Conservation (phyloP, 2,888 invertebrate species). For the Drosophila greeni region DNA sequence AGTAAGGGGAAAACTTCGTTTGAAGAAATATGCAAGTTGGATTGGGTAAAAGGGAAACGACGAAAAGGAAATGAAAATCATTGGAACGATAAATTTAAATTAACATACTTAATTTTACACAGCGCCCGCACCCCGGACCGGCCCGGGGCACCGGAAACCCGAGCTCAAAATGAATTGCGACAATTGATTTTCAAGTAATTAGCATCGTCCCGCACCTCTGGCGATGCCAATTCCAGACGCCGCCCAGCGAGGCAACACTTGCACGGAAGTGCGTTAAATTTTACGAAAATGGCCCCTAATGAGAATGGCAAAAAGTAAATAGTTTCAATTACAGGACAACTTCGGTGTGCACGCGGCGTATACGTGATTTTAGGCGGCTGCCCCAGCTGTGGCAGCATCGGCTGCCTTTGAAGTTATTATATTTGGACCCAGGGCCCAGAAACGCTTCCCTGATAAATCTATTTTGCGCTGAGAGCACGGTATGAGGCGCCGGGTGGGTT, state of each 20-base stretch:
- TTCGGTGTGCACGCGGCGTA: constrained; percentile 48
- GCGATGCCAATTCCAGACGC: constrained; percentile 28
- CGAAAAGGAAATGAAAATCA: constrained; percentile 57
- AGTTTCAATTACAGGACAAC: constrained; percentile 66
- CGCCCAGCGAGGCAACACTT: constrained; percentile 60
- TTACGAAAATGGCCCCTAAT: constrained; percentile 65
- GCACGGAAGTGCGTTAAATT: constrained; percentile 66
- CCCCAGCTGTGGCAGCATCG: constrained; percentile 30
- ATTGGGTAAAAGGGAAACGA: constrained; percentile 33
- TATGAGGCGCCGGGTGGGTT: neutral
- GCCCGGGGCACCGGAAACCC: constrained; percentile 21
- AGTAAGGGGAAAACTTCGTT: constrained; percentile 24
- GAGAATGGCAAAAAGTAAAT: constrained; percentile 66
- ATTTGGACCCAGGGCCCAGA: constrained; percentile 14
- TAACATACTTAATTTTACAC: constrained; percentile 70
- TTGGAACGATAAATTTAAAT: constrained; percentile 70
- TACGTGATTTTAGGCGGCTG: constrained; percentile 53
- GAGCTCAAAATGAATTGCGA: constrained; percentile 64
- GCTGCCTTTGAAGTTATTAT: constrained; percentile 35
- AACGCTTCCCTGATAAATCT: constrained; percentile 50
- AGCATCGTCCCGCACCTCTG: constrained; percentile 45
- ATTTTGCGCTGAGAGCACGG: constrained; percentile 11
- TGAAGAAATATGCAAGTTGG: constrained; percentile 43
- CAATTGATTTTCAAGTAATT: constrained; percentile 72
- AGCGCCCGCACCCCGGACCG: constrained; percentile 13